Conservation (phyloP, 2,797 vertebrate genomes). For the Siniperca scherzeri region DNA sequence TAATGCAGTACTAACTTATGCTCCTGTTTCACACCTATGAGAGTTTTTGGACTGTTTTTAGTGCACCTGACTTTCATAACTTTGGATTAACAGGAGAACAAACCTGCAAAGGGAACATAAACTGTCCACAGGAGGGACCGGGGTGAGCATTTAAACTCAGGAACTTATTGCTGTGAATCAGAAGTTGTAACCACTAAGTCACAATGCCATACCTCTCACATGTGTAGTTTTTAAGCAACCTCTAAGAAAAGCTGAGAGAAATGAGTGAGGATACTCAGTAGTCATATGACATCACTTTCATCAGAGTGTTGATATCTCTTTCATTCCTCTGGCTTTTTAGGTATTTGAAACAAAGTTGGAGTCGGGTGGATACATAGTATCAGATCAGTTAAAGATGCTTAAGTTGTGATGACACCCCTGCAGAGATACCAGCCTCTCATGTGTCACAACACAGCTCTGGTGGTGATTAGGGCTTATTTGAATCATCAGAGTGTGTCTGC, state of each 20-base stretch:
- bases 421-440: conserved; percentile 63
- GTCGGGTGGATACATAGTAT: conserved; percentile 25
- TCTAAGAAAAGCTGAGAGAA: conserved; percentile 16
- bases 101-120: conserved; percentile 3
- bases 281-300: conserved; percentile 12
- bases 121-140: neutral
- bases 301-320: conserved; percentile 7
- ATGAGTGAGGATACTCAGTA: neutral
- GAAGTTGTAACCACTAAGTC: neutral
- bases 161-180: neutral
- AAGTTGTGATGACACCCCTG: conserved; percentile 75
- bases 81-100: neutral
- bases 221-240: neutral
- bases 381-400: conserved; percentile 51
- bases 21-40: neutral
- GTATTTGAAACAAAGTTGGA: conserved; percentile 23
- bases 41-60: neutral
- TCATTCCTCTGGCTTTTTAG: conserved; percentile 20
- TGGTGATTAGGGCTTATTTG: conserved; percentile 57
- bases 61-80: neutral
- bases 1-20: neutral
- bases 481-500: conserved; percentile 47
- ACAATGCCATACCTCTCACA: neutral
- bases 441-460: conserved; percentile 63
- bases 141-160: neutral